Base-by-base conservation (phyloP, 2,888 invertebrate genomes). In the Agonopterix alstromeriana region DNA sequence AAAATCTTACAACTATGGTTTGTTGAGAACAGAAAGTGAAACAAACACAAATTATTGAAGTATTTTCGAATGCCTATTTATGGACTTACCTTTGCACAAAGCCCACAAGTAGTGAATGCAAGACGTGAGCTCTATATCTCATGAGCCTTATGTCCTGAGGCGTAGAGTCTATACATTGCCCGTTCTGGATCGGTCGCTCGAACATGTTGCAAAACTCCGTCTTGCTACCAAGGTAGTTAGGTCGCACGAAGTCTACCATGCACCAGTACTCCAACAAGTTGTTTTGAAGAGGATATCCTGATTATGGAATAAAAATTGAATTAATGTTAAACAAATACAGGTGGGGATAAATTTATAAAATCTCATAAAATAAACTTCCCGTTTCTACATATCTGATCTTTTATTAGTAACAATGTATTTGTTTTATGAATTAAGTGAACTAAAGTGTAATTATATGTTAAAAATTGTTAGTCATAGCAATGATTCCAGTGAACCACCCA, bases 191-290 rank as follows among this genome's bases (percentile, higher is more conserved):
- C 0, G 99, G 99, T 10, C 98, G 90, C 74, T 99, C 99, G 76
- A 99, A 99, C 98, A 98, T 98, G 76, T 98, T 98, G 68, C 96
- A 95, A 78, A 99, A 99, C 79, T 99, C 98, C 0, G 97, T 96
- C 78, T 98, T 97, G 14, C 96, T 96, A 51, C 99, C 99, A 40
- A 99, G 91, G 81, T 97, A 99, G 85, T 98, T 98, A 0, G 99
- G 99, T 14, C 99, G 91, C 0, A 99, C 98, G 82, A 99, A 99
- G 76, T 99, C 98, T 0, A 98, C 98, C 98, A 98, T 98, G 73
- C 98, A 98, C 98, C 98, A 98, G 77, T 98, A 98, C 73, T 97
- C 98, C 49, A 97, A 86, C 11, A 99, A 89, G 79, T 99, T 99
- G 79, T 99, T 99, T 83, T 99, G 99, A 9, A 99, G 89, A 0